Evolutionary conservation across 2,113 vertebrate genomes (phyloP).

Genomic region (Oplegnathus fasciatus): DNA sequence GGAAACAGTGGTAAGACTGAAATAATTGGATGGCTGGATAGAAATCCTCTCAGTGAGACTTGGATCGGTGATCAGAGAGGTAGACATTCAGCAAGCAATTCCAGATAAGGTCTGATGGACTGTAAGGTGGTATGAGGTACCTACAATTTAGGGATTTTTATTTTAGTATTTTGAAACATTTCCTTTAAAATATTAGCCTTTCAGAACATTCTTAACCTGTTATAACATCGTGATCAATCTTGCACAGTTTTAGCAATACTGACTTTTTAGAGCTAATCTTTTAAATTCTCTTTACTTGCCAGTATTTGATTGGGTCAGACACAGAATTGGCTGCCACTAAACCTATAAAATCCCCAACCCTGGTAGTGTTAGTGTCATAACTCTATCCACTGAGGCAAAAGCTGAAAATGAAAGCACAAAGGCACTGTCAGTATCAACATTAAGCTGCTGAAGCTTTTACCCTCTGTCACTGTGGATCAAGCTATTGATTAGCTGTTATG

Average conservation of each 20-base stretch:
- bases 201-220: background rate
- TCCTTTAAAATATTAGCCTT: background rate
- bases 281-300: conserved; percentile 9
- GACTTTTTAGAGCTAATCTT: background rate
- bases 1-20: conserved; percentile 59
- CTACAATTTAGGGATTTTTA: background rate
- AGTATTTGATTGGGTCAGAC: conserved; percentile 8
- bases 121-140: background rate
- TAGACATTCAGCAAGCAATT: conserved; percentile 17
- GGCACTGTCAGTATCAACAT: conserved; percentile 60
- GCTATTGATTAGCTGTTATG: conserved; percentile 74
- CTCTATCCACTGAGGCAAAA: conserved; percentile 31
- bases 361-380: conserved; percentile 48
- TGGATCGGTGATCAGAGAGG: conserved; percentile 65
- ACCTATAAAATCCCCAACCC: conserved; percentile 38
- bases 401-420: conserved; percentile 55
- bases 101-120: conserved; percentile 9
- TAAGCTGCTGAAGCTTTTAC: conserved; percentile 63
- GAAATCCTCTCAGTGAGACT: conserved; percentile 58
- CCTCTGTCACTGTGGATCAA: conserved; percentile 69
- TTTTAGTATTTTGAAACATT: background rate
- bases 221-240: background rate
- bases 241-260: background rate
- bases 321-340: conserved; percentile 8
- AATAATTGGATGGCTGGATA: conserved; percentile 66